Conservation (phyloP, 2,113 vertebrate species). For the Leucosticte australis region DNA sequence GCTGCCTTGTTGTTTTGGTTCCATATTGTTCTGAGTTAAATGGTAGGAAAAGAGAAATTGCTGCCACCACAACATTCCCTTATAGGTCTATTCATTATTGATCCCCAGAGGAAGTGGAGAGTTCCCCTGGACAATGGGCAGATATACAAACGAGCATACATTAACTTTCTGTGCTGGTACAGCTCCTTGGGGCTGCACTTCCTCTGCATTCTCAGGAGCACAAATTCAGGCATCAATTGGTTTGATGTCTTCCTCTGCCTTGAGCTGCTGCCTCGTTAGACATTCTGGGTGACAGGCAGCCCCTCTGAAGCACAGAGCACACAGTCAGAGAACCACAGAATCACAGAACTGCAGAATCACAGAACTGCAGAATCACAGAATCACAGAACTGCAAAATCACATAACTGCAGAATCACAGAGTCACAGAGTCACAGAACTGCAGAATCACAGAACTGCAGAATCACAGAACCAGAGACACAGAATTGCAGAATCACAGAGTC, state of each 20-base stretch:
- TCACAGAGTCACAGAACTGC: accelerated
- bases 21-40: constrained; percentile 62
- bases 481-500: too few species aligned
- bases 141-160: not conserved
- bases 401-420: too few species aligned
- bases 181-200: not conserved
- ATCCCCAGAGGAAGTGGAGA: not conserved
- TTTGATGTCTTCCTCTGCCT: constrained; percentile 33
- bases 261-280: not conserved
- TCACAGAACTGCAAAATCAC: too few species aligned
- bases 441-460: not conserved
- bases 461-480: too few species aligned
- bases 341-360: accelerated
- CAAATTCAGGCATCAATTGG: not conserved
- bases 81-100: constrained; percentile 39
- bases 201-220: not conserved
- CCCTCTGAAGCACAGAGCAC: not conserved
- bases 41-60: constrained; percentile 63
- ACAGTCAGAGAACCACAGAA: not conserved
- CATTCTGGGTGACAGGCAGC: not conserved
- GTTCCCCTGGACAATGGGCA: constrained; percentile 23
- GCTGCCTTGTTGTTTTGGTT: constrained; percentile 30
- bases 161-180: constrained; percentile 20
- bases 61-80: constrained; percentile 36
- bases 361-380: not conserved